These are phyloP conservation scores for Lordiphosa clarofinis DNA, from an alignment of 1,140 invertebrate species.

Conservation along the genomic window DNA sequence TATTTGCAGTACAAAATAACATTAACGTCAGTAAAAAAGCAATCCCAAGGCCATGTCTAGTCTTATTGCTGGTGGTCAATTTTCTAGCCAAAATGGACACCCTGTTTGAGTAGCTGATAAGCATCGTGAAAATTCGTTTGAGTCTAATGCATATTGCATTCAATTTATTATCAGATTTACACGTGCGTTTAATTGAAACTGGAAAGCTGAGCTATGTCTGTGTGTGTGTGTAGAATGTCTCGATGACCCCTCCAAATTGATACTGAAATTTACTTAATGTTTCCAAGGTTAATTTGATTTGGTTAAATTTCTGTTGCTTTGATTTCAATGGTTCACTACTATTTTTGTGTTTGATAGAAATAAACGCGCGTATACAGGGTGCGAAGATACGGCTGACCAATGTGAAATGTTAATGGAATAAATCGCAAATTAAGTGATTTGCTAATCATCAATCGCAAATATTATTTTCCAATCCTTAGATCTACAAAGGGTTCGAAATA, in stretches of 20 bases:
- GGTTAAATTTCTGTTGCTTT: constrained; percentile 11
- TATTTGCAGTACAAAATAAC: constrained; percentile 15
- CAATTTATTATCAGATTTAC: constrained; percentile 34
- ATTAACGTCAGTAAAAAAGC: constrained; percentile 4
- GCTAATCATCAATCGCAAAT: too few relatives aligned
- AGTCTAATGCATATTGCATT: constrained; percentile 27
- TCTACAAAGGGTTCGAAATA: too few relatives aligned
- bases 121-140: constrained; percentile 2
- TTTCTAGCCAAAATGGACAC: not conserved
- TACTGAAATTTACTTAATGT: constrained; percentile 22
- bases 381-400: too few relatives aligned
- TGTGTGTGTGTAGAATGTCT: too few relatives aligned
- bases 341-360: too few relatives aligned
- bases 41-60: constrained; percentile 2
- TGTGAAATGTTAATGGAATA: too few relatives aligned
- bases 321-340: not conserved
- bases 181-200: constrained; percentile 35
- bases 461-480: too few relatives aligned
- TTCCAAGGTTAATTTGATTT: constrained; percentile 61
- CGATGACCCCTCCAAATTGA: not conserved
- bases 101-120: constrained; percentile 33
- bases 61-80: not conserved
- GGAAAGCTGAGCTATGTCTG: not conserved
- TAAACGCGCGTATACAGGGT: too few relatives aligned
- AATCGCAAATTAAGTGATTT: too few relatives aligned